Percentiles rank a stretch among this genome's conserved stretches.
phyloP scores from a whole-genome alignment of 2,113 vertebrate genomes.

The Pygoscelis antarcticus region DNA sequence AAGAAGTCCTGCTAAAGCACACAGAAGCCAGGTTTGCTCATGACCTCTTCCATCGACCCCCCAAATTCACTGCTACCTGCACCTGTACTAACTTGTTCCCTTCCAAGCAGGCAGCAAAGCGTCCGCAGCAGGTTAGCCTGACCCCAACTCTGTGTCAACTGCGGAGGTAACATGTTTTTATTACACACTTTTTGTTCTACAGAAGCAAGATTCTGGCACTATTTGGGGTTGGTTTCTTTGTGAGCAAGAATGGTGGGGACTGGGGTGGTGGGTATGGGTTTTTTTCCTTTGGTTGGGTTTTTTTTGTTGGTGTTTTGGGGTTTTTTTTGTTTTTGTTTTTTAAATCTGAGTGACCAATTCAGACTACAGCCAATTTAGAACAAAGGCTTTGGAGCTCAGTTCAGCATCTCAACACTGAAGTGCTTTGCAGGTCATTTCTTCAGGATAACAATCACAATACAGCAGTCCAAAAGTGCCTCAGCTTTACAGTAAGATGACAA shows the following conservation, averaged over 20 bases:
- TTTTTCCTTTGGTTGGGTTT: not conserved
- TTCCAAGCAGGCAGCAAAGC: not conserved
- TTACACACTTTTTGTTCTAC: not conserved
- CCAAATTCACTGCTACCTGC: not conserved
- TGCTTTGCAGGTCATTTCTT: not conserved
- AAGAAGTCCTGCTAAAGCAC: not conserved
- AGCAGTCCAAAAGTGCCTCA: not conserved
- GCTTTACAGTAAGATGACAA: not conserved
- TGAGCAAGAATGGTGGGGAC: not conserved
- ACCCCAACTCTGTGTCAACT: not conserved
- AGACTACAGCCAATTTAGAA: not conserved
- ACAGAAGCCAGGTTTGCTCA: not conserved
- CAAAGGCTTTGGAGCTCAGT: not conserved
- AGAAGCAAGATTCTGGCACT: not conserved
- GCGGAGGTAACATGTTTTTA: not conserved
- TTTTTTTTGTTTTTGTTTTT: not conserved
- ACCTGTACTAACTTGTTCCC: not conserved
- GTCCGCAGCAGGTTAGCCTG: not conserved
- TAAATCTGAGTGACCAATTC: not conserved
- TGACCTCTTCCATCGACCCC: fast-evolving
- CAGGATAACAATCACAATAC: not conserved
- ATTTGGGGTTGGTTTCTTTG: not conserved
- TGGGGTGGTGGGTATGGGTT: too few relatives aligned
- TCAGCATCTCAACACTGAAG: not conserved
- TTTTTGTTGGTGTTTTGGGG: not conserved